Percentiles rank a stretch among this genome's conserved stretches.
phyloP scores from a whole-genome alignment of 2,797 vertebrate genomes.

The Rhinatrema bivittatum region DNA sequence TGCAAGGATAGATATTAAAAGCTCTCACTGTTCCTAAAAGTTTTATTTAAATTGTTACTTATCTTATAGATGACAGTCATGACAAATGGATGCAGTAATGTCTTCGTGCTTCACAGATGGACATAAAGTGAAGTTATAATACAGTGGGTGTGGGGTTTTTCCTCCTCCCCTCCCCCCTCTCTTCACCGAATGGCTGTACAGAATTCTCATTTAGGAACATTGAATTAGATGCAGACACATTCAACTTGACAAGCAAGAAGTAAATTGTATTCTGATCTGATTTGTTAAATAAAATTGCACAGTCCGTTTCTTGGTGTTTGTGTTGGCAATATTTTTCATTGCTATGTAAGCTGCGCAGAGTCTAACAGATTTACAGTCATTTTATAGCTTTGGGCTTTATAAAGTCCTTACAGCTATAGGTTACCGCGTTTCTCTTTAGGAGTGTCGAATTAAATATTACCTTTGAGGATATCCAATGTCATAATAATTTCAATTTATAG shows the following conservation, averaged over 20 bases:
- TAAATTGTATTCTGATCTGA: slow-evolving; percentile 40
- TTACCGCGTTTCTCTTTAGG: too few species aligned
- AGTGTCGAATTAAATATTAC: too few species aligned
- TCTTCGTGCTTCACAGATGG: slow-evolving; percentile 38
- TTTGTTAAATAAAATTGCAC: slow-evolving; percentile 25
- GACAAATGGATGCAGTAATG: slow-evolving; percentile 52
- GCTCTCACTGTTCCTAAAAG: slow-evolving; percentile 30
- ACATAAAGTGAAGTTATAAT: slow-evolving; percentile 32
- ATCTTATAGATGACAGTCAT: slow-evolving; percentile 33
- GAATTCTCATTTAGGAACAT: slow-evolving; percentile 31
- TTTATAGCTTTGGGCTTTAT: too few species aligned
- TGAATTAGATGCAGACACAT: slow-evolving; percentile 38
- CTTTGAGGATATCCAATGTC: too few species aligned
- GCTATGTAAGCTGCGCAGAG: too few species aligned
- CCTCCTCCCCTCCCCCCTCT: too few species aligned
- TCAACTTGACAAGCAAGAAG: slow-evolving; percentile 40
- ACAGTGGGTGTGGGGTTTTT: neutral
- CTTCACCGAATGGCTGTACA: slow-evolving; percentile 41
- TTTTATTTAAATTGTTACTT: slow-evolving; percentile 43
- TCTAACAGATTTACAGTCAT: too few species aligned
- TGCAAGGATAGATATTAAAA: slow-evolving; percentile 26
- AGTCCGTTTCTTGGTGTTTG: slow-evolving; percentile 14
- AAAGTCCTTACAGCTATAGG: too few species aligned
- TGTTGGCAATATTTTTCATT: slow-evolving; percentile 13
- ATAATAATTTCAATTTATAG: too few species aligned